Evolutionary conservation across 2,888 invertebrate genomes (phyloP), one percentile per base, ranked within the genome.

Genomic region (Tiliacea citrago): DNA sequence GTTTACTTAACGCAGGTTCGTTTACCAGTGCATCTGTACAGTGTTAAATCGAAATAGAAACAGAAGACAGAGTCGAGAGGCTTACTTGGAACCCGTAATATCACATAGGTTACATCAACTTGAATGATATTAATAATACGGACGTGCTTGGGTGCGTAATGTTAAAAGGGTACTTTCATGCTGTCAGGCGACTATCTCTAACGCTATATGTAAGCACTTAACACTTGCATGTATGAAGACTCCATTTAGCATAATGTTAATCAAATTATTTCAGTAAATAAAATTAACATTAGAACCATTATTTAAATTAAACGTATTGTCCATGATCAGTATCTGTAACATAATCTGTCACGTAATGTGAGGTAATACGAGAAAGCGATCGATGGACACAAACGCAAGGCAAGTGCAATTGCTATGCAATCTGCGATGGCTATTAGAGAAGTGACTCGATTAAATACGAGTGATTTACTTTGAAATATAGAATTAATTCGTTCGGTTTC

Each of bases 281-380:
- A n/a, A 73, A 74, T 65, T 51, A 57, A 24, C 60, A 63, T 70
- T n/a, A 61, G 16, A n/a, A 58, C 16, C 0, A 57, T 69, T 57
- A 73, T 53, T 67, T 29, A 49, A 76, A 74, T 69, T n/a, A n/a
- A 53, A 62, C n/a, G 18, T 55, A 68, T 47, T 42, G 24, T 66
- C 29, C 10, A 73, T 66, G n/a, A 76, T 73, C 21, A 24, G 16
- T 68, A 66, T 49, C 16, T 58, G 55, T 61, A 75, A 60, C 18
- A 73, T 69, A 57, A 77, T 77, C 58, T 69, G 81, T 67, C 77
- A 81, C 71, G 73, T 81, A 81, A 74, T 2, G 8, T 66, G 66
- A 67, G 57, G 88, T 87, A 88, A 89, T 87, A 82, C 82, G 83
- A 92, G 94, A 94, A 93, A 94, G 93, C 90, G 91, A 89, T 90